These are phyloP conservation scores for Eleginops maclovinus DNA, from an alignment of 2,113 vertebrate species.

Conservation along the genomic window DNA sequence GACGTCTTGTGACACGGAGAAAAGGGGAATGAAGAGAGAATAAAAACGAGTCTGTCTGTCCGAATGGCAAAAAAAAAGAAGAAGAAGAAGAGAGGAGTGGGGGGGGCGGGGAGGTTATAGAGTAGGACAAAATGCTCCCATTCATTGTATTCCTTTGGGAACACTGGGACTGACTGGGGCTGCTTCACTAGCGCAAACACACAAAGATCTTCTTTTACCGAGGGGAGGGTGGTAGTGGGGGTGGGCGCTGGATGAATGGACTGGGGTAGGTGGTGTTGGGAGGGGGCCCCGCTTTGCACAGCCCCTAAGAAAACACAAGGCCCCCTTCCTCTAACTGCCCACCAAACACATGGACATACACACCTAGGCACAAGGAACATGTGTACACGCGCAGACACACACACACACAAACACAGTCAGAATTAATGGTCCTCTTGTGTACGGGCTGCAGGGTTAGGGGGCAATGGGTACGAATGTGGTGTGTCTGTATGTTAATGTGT, in stretches of 20 bases:
- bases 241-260: slow-evolving; percentile 88
- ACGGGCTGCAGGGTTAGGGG: slow-evolving; percentile 43
- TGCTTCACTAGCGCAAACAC: slow-evolving; percentile 90
- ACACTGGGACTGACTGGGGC: slow-evolving; percentile 85
- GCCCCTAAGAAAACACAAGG: slow-evolving; percentile 95
- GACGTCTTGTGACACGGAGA: slow-evolving; percentile 91
- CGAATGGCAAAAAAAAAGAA: slow-evolving; percentile 31
- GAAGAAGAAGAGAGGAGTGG: slow-evolving; percentile 32
- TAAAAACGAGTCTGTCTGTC: slow-evolving; percentile 91
- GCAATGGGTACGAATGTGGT: slow-evolving; percentile 43
- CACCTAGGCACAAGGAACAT: slow-evolving; percentile 62
- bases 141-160: slow-evolving; percentile 98
- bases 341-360: slow-evolving; percentile 64
- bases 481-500: slow-evolving; percentile 23
- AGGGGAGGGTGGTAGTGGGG: slow-evolving; percentile 70
- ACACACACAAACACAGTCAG: slow-evolving; percentile 38
- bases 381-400: slow-evolving; percentile 49
- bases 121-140: slow-evolving; percentile 93
- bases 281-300: slow-evolving; percentile 83
- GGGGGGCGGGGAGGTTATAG: slow-evolving; percentile 53
- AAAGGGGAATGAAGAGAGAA: slow-evolving; percentile 87
- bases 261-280: slow-evolving; percentile 72
- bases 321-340: slow-evolving; percentile 86
- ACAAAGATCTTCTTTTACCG: slow-evolving; percentile 93
- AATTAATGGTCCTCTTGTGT: slow-evolving; percentile 75